phyloP scores from a whole-genome alignment of 2,113 vertebrate genomes.

The Nettapus auritus region DNA sequence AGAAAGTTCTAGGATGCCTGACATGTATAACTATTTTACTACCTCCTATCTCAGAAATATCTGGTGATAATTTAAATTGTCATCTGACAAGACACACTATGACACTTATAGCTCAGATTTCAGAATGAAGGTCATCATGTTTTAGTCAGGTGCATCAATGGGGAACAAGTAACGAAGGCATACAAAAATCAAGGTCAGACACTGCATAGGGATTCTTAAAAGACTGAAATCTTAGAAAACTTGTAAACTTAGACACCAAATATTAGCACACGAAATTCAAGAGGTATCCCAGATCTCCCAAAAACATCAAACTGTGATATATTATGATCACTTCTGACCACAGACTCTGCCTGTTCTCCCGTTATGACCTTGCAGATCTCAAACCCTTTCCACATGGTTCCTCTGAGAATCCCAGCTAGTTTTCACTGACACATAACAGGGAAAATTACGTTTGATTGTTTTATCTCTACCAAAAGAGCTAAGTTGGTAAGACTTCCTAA shows the following conservation, averaged over 20 bases:
- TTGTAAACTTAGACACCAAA: neutral
- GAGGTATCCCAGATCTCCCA: neutral
- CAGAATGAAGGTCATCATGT: neutral
- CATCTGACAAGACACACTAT: neutral
- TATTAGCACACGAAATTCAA: neutral
- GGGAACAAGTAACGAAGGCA: neutral
- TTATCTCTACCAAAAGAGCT: neutral
- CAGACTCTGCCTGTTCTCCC: neutral
- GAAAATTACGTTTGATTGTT: neutral
- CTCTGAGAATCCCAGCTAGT: neutral
- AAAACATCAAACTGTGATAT: neutral
- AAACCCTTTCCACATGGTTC: neutral
- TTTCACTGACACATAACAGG: neutral
- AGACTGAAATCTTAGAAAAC: neutral
- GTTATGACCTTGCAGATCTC: fast-evolving
- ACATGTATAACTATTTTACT: neutral
- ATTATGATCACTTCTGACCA: neutral
- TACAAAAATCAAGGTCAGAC: neutral
- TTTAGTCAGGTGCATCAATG: neutral
- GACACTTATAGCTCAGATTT: neutral
- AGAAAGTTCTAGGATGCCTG: neutral
- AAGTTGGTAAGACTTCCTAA: neutral
- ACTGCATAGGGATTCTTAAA: neutral
- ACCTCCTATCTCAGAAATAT: neutral
- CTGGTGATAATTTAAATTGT: neutral